Evolutionary conservation across 2,113 vertebrate genomes (phyloP), one percentile per base, ranked within the genome.

Genomic region (Columbina picui): DNA sequence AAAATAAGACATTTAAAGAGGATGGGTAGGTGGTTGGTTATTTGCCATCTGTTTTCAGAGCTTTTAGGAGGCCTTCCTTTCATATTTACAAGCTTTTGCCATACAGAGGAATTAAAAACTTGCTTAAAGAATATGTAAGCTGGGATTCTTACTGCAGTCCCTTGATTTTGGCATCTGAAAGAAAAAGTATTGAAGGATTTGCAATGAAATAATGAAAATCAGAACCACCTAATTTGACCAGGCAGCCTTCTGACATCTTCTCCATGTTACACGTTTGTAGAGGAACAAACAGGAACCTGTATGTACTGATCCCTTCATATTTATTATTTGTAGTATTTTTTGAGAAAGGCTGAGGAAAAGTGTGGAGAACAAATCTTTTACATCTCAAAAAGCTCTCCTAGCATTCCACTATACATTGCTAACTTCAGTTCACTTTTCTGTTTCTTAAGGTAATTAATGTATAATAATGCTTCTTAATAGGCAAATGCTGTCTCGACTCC

Each of bases 1-100:
- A 97, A 96, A 97, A 96, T 86, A 95, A 97, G 92, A 88, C 82
- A 86, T 94, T 94, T 94, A 47, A 86, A 92, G 57, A 95, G 52
- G 73, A 89, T 90, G 75, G 55, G 94, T 97, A 84, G 93, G 94
- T 71, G 94, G 90, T 15, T 96, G 93, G 76, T 96, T 96, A 84
- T 93, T 87, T 95, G 79, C 96, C 93, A 90, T 97, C 94, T 96
- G 92, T 84, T 94, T 96, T 86, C 49, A 95, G 76, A 93, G 76
- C 32, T 90, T 90, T 89, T 64, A 80, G 77, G 76, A 81, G 52
- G 64, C 22, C 50, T 91, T 87, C 25, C 45, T 90, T 89, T 94
- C 78, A 25, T 92, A 92, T 89, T 77, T 93, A 75, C 47, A 77
- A 90, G 64, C 38, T 78, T 91, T 81, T 78, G 64, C 60, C 36